Conservation (phyloP, 2,888 invertebrate species). For the Chrysomela aeneicollis region DNA sequence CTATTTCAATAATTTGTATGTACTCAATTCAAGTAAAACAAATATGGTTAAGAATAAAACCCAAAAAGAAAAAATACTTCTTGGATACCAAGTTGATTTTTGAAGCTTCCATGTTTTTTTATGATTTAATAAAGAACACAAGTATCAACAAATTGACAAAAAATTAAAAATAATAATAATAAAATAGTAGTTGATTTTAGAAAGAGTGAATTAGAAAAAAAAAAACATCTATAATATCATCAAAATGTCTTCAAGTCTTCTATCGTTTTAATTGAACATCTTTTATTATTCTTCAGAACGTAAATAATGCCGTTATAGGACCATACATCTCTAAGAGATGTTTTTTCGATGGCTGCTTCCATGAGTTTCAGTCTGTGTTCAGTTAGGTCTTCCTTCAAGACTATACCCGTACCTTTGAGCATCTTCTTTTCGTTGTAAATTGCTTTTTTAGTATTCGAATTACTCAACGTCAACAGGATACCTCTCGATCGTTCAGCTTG, state of each 20-base stretch:
- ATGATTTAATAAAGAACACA: too few relatives aligned
- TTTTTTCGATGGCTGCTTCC: constrained; percentile 21
- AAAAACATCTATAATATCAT: not conserved
- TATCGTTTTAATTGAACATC: not conserved
- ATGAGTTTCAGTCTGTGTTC: constrained; percentile 11
- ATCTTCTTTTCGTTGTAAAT: constrained; percentile 17
- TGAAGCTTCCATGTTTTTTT: too few relatives aligned
- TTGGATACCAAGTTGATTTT: too few relatives aligned
- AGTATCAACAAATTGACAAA: too few relatives aligned
- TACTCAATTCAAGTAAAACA: too few relatives aligned
- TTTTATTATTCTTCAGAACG: constrained; percentile 5
- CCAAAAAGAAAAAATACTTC: too few relatives aligned
- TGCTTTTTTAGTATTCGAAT: constrained; percentile 8
- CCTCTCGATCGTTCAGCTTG: constrained; percentile 11
- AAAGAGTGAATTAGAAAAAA: not conserved
- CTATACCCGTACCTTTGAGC: not conserved
- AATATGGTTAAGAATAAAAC: too few relatives aligned
- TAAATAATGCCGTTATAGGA: constrained; percentile 18
- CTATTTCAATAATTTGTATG: too few relatives aligned
- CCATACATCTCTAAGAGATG: constrained; percentile 17
- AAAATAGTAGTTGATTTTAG: not conserved
- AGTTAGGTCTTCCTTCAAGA: constrained; percentile 10
- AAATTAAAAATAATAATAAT: not conserved
- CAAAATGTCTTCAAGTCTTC: constrained; percentile 1
- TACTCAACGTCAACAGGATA: constrained; percentile 12